Base-by-base conservation (phyloP, 1,140 invertebrate genomes). In the Micrasema minimum region DNA sequence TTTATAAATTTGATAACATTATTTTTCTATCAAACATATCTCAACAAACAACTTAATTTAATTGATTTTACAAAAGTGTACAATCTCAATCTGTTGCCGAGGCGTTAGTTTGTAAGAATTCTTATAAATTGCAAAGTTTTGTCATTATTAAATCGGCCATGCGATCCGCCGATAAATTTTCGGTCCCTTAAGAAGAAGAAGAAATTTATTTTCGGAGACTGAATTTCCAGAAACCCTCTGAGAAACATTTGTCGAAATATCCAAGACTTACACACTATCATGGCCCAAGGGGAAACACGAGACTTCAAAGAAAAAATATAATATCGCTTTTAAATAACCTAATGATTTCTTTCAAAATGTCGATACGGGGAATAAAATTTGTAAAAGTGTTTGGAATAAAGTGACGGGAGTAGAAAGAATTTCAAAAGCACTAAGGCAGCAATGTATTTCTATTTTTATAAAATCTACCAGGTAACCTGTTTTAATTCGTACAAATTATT, bases 241-340 rank as follows among this genome's bases (percentile, higher is more conserved):
- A 53, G 65, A 67, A 55, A 55, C 65, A 67, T 67, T 67, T 55
- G 48, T 67, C 20, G 37, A 43, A 67, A 55, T 51, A 67, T 55
- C 65, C 18, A 55, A 41, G 46, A 41, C 62, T 38, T 51, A 66
- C 26, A 66, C n/a, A 66, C 18, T 53, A 46, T 53, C 50, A 51
- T 37, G 35, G 35, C 50, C 65, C 55, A 10, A 26, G 31, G 50
- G 65, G 65, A 67, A 67, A 67, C 41, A 67, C 35, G 38, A 43
- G 50, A 55, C 35, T 53, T 66, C 50, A 53, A 66, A 66, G 50
- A 53, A 55, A 53, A 55, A 53, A 53, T 26, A 31, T n/a, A 22
- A 50, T 26, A 53, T 53, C 50, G 23, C 23, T 53, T 53, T 43
- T 45, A 45, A 26, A 53, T 53, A 53, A 53, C 50, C 0, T 23